A percentile compares a stretch with the other conserved stretches of the same genome.
phyloP scores from a whole-genome alignment of 2,888 invertebrate genomes.

The Caenorhabditis parvicauda region DNA sequence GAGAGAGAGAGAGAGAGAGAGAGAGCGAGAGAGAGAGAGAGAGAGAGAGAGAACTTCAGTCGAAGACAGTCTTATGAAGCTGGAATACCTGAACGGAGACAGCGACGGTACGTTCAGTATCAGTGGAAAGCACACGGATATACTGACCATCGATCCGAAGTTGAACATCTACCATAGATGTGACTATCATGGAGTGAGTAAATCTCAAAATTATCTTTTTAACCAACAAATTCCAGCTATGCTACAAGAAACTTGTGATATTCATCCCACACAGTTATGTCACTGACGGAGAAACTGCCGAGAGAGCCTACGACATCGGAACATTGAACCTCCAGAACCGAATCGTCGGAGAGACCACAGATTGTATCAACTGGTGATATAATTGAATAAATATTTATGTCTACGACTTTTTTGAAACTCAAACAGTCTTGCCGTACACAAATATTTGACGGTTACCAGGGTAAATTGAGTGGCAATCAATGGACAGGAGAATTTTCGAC shows the following conservation, averaged over 20 bases:
- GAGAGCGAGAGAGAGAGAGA: too few relatives aligned
- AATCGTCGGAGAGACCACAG: slow-evolving; percentile 17
- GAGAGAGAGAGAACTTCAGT: too few relatives aligned
- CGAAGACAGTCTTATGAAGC: slow-evolving; percentile 14
- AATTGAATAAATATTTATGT: too few relatives aligned
- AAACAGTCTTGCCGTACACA: too few relatives aligned
- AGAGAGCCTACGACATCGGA: slow-evolving; percentile 18
- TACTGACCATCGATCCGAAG: slow-evolving; percentile 38
- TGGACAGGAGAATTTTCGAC: too few relatives aligned
- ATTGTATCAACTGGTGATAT: slow-evolving; percentile 26
- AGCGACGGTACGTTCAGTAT: slow-evolving; percentile 35
- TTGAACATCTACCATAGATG: slow-evolving; percentile 47
- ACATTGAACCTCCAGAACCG: slow-evolving; percentile 16
- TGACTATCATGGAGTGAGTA: slow-evolving; percentile 30
- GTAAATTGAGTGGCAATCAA: too few relatives aligned
- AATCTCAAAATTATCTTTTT: too few relatives aligned
- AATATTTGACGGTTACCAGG: too few relatives aligned
- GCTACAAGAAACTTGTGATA: slow-evolving; percentile 21
- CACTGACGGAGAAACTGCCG: slow-evolving; percentile 7
- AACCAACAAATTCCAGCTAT: too few relatives aligned
- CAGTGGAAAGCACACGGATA: slow-evolving; percentile 36
- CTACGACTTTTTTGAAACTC: too few relatives aligned
- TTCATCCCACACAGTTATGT: slow-evolving; percentile 17
- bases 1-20: too few relatives aligned
- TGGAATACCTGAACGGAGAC: slow-evolving; percentile 4